Conservation (phyloP, 2,797 vertebrate species). For the Gallinago stenura region DNA sequence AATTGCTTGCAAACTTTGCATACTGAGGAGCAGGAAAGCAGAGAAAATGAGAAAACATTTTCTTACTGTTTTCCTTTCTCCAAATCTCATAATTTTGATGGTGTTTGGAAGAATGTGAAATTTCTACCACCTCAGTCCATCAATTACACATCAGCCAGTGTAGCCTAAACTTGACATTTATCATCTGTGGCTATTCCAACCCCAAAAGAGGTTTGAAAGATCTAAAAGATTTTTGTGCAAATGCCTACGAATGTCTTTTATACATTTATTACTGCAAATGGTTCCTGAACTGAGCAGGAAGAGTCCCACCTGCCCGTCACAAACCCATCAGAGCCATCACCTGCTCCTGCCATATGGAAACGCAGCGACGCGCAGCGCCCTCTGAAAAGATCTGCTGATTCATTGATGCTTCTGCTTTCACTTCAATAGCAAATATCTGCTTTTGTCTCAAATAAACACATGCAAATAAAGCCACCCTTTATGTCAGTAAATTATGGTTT, state of each 20-base stretch:
- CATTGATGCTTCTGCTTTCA: neutral
- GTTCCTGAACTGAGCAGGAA: neutral
- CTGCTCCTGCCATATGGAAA: neutral
- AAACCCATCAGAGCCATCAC: neutral
- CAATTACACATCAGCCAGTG: neutral
- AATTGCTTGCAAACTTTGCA: neutral
- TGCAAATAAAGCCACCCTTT: constrained; percentile 45
- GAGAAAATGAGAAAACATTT: neutral
- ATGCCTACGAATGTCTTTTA: accelerated
- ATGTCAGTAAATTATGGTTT: constrained; percentile 28
- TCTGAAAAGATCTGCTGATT: neutral
- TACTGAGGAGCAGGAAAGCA: neutral
- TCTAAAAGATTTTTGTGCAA: neutral
- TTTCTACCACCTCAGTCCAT: neutral
- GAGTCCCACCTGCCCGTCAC: neutral
- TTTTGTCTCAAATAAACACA: constrained; percentile 44
- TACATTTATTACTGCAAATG: neutral
- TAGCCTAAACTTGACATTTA: neutral
- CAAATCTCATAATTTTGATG: neutral
- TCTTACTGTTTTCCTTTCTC: neutral
- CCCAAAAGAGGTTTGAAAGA: neutral
- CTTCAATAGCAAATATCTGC: constrained; percentile 21
- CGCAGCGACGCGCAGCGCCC: neutral
- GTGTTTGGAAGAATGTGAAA: neutral
- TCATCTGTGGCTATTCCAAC: neutral